Evolutionary conservation across 2,113 vertebrate species (phyloP), one percentile per base, ranked within the genome.

Genomic region (Brachirus orientalis): DNA sequence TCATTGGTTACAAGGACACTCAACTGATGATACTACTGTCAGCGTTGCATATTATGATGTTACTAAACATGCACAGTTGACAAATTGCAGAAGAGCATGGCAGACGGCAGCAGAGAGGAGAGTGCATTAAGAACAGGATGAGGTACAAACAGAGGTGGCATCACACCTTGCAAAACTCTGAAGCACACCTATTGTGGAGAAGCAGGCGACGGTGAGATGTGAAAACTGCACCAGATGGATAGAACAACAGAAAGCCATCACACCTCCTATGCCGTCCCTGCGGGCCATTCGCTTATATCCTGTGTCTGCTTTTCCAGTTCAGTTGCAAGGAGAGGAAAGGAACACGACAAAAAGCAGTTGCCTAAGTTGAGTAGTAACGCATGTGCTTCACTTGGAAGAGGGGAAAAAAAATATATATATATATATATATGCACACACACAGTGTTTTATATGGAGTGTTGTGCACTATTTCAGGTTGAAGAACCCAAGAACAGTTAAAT

Each of bases 161-260:
- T 80, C 76, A 65, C 82, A 77, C 78, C 82, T 65, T 63, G 52
- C 73, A 68, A 61, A 80, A 80, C 69, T 75, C 80, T 48, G 67
- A 79, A 77, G 59, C 72, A 81, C 69, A 77, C 81, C 77, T 86
- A 82, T 86, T 87, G 82, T 79, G 65, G 63, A 58, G 75, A 77
- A 66, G 71, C 72, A 75, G 61, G 79, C 79, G 55, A 73, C 79
- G 60, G 72, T 10, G 69, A 84, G 78, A 86, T 77, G 78, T 81
- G 80, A 82, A 84, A 86, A 75, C 78, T 51, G 68, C 69, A 72
- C 72, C 84, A 85, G 84, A 85, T 81, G 84, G 82, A 80, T 72
- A 18, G 63, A 63, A 67, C 69, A 75, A 71, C 67, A 69, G 50
- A 86, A 76, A 79, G 47, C 17, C 60, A 72, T 88, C 84, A 76